Evolutionary conservation across 2,888 invertebrate genomes (phyloP), one percentile per base, ranked within the genome.

Genomic region (Metopia argyrocephala): DNA sequence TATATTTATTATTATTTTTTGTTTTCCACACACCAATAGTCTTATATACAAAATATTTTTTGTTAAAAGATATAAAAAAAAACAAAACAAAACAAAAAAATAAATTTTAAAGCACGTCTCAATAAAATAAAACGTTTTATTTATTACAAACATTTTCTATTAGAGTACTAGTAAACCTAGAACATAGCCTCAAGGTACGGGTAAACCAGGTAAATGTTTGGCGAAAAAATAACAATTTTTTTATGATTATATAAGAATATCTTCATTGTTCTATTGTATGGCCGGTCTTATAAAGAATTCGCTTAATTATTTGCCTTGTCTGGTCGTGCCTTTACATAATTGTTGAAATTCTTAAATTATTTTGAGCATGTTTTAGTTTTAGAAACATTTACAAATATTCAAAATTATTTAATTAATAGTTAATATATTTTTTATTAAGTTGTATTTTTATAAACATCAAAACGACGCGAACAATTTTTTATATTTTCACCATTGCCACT

Each of bases 1-100:
- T 74, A 15, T 38, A 38, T 38, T 38, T 78, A 80, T 83, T 64
- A 73, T 46, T 83, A 71, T 65, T 46, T 78, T 79, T 75, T 79
- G 73, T 81, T 69, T 81, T 78, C 74, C 73, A 38, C 73, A 38
- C 61, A 54, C 59, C 69, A 68, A 57, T 57, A 57, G 38, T 45
- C 62, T 80, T 71, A 45, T 61, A 66, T 62, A 45, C 56, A 65
- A 23, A 54, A 59, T 46, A 54, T 54, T 76, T 78, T 56, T 73
- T 31, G 61, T 82, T 80, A 48, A 27, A 59, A 56, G 65, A 76
- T 78, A 73, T 59, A 57, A 59, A 75, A 71, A 71, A 71, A 74
- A 74, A n/a, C n/a, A n/a, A 48, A 27, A 59, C 52, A 65, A 76
- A 79, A 73, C 54, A 57, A 59, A 75, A 71, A 71, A 71, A 74